These are phyloP conservation scores for Alloscopus bannaensis DNA, from an alignment of 2,888 invertebrate genomes.

Conservation along the genomic window DNA sequence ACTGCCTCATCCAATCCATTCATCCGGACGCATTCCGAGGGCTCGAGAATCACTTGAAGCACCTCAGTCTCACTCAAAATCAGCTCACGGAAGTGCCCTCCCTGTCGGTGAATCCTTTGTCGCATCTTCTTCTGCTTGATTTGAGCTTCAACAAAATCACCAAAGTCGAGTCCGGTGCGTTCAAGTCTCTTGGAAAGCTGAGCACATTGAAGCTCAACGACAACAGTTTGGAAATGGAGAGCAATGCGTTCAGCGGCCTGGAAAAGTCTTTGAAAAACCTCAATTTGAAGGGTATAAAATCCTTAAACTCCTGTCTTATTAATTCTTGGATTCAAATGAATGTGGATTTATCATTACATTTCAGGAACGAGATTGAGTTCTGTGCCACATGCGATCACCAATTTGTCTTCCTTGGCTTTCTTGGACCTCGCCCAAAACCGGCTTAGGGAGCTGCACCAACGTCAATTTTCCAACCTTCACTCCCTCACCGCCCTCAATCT, in stretches of 20 bases:
- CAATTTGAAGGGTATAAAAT: constrained; percentile 84
- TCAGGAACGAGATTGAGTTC: constrained; percentile 82
- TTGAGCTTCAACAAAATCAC: constrained; percentile 88
- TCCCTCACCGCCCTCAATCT: constrained; percentile 91
- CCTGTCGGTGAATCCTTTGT: constrained; percentile 82
- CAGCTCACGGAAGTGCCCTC: constrained; percentile 87
- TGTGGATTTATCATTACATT: background rate
- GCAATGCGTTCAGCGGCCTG: constrained; percentile 85
- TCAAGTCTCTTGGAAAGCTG: constrained; percentile 83
- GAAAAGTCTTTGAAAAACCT: constrained; percentile 90
- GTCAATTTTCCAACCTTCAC: constrained; percentile 79
- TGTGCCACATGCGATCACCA: constrained; percentile 87
- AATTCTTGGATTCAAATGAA: background rate
- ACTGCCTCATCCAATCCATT: constrained; percentile 85
- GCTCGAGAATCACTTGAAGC: constrained; percentile 79
- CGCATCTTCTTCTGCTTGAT: constrained; percentile 86
- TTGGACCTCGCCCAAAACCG: constrained; percentile 93
- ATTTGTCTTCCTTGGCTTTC: constrained; percentile 87
- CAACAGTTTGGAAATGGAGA: constrained; percentile 85
- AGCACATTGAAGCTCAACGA: constrained; percentile 91
- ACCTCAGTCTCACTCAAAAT: constrained; percentile 75
- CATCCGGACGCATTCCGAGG: constrained; percentile 87
- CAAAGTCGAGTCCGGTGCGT: constrained; percentile 84
- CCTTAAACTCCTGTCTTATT: too few relatives aligned
- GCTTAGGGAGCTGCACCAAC: constrained; percentile 81